Evolutionary conservation across 2,797 vertebrate species (phyloP), one percentile per base, ranked within the genome.

Genomic region (Etheostoma nigrum): DNA sequence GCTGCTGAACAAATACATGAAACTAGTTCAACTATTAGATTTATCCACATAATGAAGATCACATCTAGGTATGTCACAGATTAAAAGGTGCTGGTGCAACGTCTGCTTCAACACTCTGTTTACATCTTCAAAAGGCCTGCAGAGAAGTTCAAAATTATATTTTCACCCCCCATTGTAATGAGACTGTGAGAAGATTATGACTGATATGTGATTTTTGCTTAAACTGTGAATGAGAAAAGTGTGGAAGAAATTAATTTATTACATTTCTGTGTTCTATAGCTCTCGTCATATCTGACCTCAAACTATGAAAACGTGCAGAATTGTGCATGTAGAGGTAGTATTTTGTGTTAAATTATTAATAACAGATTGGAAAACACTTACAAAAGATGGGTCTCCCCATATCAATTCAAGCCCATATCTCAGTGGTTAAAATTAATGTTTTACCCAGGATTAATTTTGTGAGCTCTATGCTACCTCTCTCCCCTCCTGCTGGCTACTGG

Each of bases 61-160:
- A 44, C 45, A 54, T 42, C 3, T 45, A 52, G 52, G 36, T 25
- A 52, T 53, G 40, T 63, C 55, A 66, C 48, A 40, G 27, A 63
- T 33, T 19, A 10, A 74, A 69, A 51, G 27, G 5, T 19, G 44
- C 5, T 4, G 15, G 16, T 53, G 23, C 27, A 53, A 27, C 47
- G 30, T 30, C 30, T 30, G 30, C 36, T 48, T 52, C 15, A 14
- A 21, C 27, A 2, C 19, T 58, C 13, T 21, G 7, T 40, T 25
- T 49, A 45, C 25, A 57, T 44, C 45, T 18, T 44, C 10, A 6
- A 25, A 55, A 44, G 7, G 4, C 21, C n/a, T 48, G 30, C 58
- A 51, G 59, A 64, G 57, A 53, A 14, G n/a, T 47, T 65, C 5
- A 63, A 23, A 74, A 42, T 18, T 10, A 27, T 19, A 52, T 74